phyloP scores from a whole-genome alignment of 2,113 vertebrate species.

The Prietella phreatophila region DNA sequence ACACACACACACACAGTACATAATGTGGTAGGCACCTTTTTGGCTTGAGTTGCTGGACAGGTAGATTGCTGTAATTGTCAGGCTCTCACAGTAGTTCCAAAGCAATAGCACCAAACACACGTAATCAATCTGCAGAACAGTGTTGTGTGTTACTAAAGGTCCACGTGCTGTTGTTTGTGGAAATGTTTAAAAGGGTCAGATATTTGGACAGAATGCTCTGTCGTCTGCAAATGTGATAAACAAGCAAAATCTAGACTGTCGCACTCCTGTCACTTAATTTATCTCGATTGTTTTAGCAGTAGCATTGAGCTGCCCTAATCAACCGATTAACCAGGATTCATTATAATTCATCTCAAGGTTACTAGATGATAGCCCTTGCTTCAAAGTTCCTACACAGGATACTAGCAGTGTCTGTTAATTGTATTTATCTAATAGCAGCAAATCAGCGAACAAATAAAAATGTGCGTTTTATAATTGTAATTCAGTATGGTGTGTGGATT shows the following conservation, averaged over 20 bases:
- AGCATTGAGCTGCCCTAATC: background rate
- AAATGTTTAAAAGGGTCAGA: constrained; percentile 8
- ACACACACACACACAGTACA: no score
- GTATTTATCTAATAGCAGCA: background rate
- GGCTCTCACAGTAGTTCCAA: background rate
- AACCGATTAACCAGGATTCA: background rate
- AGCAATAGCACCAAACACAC: background rate
- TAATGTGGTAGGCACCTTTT: background rate
- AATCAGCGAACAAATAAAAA: background rate
- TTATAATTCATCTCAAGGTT: background rate
- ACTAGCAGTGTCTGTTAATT: background rate
- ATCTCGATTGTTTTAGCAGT: background rate
- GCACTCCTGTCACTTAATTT: background rate
- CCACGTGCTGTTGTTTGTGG: background rate
- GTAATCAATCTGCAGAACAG: background rate
- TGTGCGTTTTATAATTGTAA: background rate
- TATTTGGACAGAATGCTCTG: background rate
- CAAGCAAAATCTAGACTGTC: background rate
- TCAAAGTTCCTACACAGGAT: background rate
- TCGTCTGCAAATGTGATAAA: background rate
- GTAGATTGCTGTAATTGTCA: background rate
- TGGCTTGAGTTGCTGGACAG: background rate
- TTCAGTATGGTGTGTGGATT: background rate
- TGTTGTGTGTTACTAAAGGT: constrained; percentile 12
- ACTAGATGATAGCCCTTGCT: background rate